Evolutionary conservation across 2,797 vertebrate species (phyloP), one percentile per base, ranked within the genome.

Genomic region (Chaunax sp.): DNA sequence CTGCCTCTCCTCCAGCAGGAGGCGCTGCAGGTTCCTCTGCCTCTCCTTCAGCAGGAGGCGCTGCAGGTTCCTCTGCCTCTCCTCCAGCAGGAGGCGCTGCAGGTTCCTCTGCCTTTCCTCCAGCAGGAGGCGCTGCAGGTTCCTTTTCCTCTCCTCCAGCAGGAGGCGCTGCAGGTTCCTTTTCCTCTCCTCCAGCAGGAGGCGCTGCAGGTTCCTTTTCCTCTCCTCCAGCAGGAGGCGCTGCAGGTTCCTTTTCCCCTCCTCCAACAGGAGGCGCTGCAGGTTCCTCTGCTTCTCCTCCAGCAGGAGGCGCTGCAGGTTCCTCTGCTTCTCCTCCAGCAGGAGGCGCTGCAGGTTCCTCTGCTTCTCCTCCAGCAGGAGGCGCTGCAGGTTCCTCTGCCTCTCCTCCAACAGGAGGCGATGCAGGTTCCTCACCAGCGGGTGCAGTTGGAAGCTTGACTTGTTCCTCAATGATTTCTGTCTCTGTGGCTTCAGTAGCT

Each of bases 401-500:
- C 13, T 67, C 59, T 50, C n/a, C 65, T 50, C 9, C 74, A 55
- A 60, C 14, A 44, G 45, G n/a, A 0, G 19, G 3, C 2, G 26
- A 1, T 45, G 10, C 0, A n/a, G 16, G 11, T 41, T 64, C 49
- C 25, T 63, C 64, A 15, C 1, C 54, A 68, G 38, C 37, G 37
- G 38, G 7, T 1, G 44, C 49, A 64, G 69, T 10, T 66, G 26
- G 4, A 44, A 46, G 5, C 45, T 62, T 10, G 1, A 60, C 52
- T 50, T 43, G 37, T n/a, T 64, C 43, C 28, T 69, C 51, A 14
- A 13, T 50, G 61, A 54, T 49, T 72, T 74, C 68, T 52, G 37
- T 56, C 47, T 85, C 81, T 23, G 81, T 58, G 49, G 66, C 75
- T 65, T 74, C 72, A 47, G 82, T 5, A 43, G 73, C 15, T 45